Base-by-base conservation (phyloP, 2,888 invertebrate genomes). In the Campaea margaritaria region DNA sequence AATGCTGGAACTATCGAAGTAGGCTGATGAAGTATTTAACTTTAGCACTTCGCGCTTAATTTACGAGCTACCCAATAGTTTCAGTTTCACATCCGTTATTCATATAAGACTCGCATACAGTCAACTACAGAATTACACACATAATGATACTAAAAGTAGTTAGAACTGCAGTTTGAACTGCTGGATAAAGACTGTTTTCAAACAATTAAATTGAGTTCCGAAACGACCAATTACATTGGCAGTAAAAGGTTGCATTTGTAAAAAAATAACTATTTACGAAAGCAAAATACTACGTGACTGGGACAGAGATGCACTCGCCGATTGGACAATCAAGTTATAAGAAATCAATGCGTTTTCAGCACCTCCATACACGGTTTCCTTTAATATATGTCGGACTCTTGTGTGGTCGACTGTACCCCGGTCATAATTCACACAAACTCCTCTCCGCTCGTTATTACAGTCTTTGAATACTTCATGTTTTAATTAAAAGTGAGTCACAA, bases 391-490 rank as follows among this genome's bases (percentile, higher is more conserved):
- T 9, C 9, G 2, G 7, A 31, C 31, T 12, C 46, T 34, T 46
- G 42, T 51, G 60, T 36, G 50, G 55, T 31, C 9, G 31, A 31
- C 39, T 36, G 55, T 65, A 65, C 55, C 50, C 53, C 58, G 62
- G 62, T 57, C 63, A 64, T 65, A 73, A 74, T 73, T 76, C 67
- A 68, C 58, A 65, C 67, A 71, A 73, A 68, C 75, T 75, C 70
- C 70, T 69, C 75, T 67, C 61, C 51, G 66, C 71, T 78, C 78
- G 81, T 82, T 83, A 83, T 82, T 79, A 78, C 80, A 76, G 75
- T 74, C 79, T 85, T 83, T 86, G 85, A 84, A 87, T 85, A 81
- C 80, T 84, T 83, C 75, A 83, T 82, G 81, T 74, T 78, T 84
- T 87, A 87, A 88, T 88, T 87, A 87, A 86, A 87, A 79, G 73